Evolutionary conservation across 2,797 vertebrate genomes (phyloP).

Genomic region (Myiothlypis chrysogaster): DNA sequence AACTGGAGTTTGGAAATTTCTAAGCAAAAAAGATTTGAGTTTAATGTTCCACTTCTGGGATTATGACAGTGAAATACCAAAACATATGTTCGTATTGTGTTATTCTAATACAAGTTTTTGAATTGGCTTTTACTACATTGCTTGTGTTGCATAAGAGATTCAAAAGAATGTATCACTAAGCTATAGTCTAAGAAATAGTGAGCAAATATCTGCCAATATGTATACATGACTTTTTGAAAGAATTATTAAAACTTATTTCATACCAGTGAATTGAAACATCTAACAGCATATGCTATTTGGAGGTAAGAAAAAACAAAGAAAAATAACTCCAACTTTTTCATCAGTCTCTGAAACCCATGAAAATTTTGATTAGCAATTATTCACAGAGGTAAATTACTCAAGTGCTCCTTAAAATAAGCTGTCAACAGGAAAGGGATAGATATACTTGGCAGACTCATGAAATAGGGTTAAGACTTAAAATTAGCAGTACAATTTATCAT

Average conservation of each 20-base stretch:
- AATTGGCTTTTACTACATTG: neutral
- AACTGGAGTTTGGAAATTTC: neutral
- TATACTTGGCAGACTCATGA: slow-evolving; percentile 31
- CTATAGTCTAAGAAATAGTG: neutral
- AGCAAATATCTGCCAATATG: neutral
- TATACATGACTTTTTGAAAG: neutral
- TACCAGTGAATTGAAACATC: neutral
- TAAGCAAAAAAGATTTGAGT: neutral
- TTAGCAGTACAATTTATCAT: neutral
- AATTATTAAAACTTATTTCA: neutral
- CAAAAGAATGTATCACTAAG: neutral
- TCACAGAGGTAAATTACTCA: slow-evolving; percentile 44
- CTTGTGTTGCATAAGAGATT: neutral
- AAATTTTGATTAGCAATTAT: slow-evolving; percentile 51
- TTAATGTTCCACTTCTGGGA: neutral
- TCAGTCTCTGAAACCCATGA: neutral
- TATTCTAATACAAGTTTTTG: neutral
- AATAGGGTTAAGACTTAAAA: slow-evolving; percentile 40
- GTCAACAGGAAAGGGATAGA: slow-evolving; percentile 53
- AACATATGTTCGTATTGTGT: neutral
- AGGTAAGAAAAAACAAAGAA: neutral
- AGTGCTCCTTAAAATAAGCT: slow-evolving; percentile 51
- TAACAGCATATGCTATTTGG: neutral
- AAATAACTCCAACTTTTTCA: neutral
- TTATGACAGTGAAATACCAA: neutral